A percentile compares a stretch with the other conserved stretches of the same genome.
Evolutionary conservation across 2,113 vertebrate genomes (phyloP).

Genomic region (Lagopus leucura): DNA sequence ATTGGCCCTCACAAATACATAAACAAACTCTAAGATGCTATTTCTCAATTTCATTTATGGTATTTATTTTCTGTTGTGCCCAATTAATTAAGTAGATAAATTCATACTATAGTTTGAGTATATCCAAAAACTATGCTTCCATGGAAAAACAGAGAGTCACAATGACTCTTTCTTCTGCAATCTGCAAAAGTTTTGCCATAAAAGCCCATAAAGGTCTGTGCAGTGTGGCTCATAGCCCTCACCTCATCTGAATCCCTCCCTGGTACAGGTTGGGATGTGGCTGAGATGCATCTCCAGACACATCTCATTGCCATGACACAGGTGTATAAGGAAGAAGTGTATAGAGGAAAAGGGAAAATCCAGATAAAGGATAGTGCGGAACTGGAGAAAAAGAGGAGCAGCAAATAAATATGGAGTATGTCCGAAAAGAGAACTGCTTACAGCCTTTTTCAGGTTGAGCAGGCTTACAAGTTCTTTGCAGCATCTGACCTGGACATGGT

Average conservation of each 20-base stretch:
- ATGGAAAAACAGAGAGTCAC: background rate
- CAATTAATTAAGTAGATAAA: background rate
- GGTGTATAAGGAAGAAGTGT: background rate
- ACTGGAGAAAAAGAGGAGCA: background rate
- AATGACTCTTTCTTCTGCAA: background rate
- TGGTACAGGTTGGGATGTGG: background rate
- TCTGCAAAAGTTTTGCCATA: background rate
- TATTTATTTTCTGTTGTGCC: background rate
- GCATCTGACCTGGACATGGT: background rate
- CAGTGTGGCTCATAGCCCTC: accelerated
- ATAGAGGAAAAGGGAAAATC: background rate
- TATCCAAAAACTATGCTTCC: background rate
- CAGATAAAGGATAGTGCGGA: background rate
- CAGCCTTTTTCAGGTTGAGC: conserved; percentile 1
- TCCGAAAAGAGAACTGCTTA: background rate
- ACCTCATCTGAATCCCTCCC: background rate
- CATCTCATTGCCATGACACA: background rate
- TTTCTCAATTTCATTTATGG: background rate
- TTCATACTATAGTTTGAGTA: background rate
- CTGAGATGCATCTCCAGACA: background rate
- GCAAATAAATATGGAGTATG: background rate
- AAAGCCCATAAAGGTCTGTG: background rate
- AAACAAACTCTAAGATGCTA: background rate
- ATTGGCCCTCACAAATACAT: background rate
- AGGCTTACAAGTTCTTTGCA: background rate